Percentiles rank a stretch among this genome's conserved stretches.
phyloP scores from a whole-genome alignment of 2,888 invertebrate species.

The Clistopyga incitator region DNA sequence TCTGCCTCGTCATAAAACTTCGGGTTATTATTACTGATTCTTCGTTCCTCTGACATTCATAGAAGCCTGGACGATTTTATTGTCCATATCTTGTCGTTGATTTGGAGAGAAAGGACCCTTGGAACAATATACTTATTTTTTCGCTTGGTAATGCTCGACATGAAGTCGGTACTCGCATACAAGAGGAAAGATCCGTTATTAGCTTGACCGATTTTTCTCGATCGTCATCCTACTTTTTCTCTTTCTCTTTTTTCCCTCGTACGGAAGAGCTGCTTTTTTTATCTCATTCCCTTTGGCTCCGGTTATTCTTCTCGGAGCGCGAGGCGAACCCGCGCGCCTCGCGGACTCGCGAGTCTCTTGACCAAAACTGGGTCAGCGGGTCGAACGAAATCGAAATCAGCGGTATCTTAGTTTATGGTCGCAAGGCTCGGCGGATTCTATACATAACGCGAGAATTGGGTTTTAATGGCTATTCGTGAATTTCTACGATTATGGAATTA shows the following conservation, averaged over 20 bases:
- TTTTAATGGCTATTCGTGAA: neutral
- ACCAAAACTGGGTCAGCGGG: constrained; percentile 29
- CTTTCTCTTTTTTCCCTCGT: neutral
- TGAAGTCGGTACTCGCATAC: neutral
- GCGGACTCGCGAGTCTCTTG: constrained; percentile 1
- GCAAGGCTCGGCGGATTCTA: neutral
- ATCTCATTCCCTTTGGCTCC: neutral
- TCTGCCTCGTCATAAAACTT: neutral
- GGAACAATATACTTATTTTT: neutral
- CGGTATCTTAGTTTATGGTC: constrained; percentile 7
- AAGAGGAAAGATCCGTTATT: constrained; percentile 32
- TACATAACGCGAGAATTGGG: neutral
- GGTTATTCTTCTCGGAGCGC: constrained; percentile 8
- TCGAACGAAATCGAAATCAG: constrained; percentile 44
- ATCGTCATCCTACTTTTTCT: constrained; percentile 15
- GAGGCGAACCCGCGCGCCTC: neutral
- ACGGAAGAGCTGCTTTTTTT: neutral
- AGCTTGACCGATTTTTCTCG: constrained; percentile 32
- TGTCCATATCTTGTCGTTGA: neutral
- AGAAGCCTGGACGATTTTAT: neutral
- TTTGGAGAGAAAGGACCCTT: neutral
- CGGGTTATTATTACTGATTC: neutral
- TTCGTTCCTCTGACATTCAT: neutral
- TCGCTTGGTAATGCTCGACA: neutral
- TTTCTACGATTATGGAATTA: neutral